Evolutionary conservation across 2,113 vertebrate genomes (phyloP).

Genomic region (Clarias macrocephalus): DNA sequence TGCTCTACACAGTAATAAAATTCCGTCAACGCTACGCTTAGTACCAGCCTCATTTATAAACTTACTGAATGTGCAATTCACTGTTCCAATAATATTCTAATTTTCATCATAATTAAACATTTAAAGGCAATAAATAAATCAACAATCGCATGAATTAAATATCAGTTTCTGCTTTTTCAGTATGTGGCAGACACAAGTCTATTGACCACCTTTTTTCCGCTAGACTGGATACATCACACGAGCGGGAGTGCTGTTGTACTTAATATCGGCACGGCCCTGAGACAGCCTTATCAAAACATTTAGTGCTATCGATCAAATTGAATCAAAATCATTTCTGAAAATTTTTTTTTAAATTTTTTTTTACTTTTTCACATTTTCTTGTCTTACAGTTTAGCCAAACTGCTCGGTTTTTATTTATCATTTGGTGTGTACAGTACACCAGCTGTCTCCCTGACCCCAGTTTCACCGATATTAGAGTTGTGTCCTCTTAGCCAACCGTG

Average conservation of each 20-base stretch:
- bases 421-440: neutral
- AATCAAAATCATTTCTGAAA: too few relatives aligned
- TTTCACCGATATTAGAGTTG: slow-evolving; percentile 9
- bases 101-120: neutral
- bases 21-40: neutral
- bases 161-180: neutral
- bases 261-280: too few relatives aligned
- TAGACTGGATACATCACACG: neutral
- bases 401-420: neutral
- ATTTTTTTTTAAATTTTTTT: too few relatives aligned
- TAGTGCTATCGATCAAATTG: too few relatives aligned
- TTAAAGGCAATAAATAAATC: neutral
- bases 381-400: neutral
- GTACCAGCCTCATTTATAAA: neutral
- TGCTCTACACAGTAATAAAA: neutral
- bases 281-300: too few relatives aligned
- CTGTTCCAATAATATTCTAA: neutral
- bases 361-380: neutral
- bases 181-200: neutral
- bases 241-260: too few relatives aligned
- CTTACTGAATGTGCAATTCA: too few relatives aligned
- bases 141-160: neutral
- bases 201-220: neutral
- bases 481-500: neutral
- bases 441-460: neutral